Evolutionary conservation across 2,113 vertebrate genomes (phyloP).

Genomic region (Crotalus helleri): DNA sequence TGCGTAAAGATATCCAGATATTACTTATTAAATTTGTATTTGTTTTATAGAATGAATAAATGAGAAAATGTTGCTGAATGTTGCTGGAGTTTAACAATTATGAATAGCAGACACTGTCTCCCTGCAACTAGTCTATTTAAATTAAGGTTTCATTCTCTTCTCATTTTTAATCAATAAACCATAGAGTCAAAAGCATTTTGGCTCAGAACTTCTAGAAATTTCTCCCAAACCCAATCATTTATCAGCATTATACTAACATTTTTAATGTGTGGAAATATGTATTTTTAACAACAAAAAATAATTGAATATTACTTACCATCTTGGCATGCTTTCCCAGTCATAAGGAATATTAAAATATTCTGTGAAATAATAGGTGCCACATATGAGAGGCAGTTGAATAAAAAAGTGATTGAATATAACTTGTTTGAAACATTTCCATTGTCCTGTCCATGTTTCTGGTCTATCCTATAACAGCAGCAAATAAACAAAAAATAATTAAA

Average conservation of each 20-base stretch:
- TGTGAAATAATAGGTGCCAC: constrained; percentile 91
- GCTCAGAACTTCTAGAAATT: background rate
- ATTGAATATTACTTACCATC: constrained; percentile 76
- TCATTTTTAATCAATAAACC: background rate
- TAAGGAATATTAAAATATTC: constrained; percentile 92
- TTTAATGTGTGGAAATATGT: background rate
- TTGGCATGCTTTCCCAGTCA: constrained; percentile 92
- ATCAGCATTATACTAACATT: background rate
- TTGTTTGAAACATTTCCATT: constrained; percentile 93
- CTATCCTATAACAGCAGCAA: constrained; percentile 78
- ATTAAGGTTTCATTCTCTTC: background rate
- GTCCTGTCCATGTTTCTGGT: constrained; percentile 88
- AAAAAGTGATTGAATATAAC: constrained; percentile 93
- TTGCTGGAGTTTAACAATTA: background rate
- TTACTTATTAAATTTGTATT: background rate
- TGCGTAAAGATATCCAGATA: background rate
- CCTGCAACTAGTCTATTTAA: background rate
- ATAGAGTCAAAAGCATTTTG: background rate
- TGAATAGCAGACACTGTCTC: background rate
- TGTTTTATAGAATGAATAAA: background rate
- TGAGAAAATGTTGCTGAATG: background rate
- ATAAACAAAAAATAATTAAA: background rate
- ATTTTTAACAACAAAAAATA: background rate
- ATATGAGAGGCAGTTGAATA: constrained; percentile 93
- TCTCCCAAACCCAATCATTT: background rate